phyloP scores from a whole-genome alignment of 2,113 vertebrate genomes.

The Propithecus coquereli region DNA sequence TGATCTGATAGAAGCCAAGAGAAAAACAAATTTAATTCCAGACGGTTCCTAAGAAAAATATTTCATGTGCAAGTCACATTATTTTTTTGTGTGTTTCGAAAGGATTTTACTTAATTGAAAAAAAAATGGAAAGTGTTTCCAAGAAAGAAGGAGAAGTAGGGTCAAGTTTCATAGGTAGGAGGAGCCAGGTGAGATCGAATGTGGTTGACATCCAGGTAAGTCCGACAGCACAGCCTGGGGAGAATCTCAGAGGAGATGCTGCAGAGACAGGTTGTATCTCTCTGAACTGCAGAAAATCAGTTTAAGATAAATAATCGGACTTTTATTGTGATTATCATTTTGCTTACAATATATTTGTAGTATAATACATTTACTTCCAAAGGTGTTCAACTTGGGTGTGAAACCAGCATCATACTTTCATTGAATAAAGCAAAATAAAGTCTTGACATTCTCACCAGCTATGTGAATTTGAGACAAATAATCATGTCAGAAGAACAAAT shows the following conservation, averaged over 20 bases:
- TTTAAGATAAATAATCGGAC: background rate
- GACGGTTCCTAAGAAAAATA: background rate
- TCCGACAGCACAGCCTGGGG: background rate
- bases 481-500: background rate
- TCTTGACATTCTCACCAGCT: fast-evolving
- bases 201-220: fast-evolving
- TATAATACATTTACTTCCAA: background rate
- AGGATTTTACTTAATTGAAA: background rate
- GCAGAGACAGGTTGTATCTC: no score
- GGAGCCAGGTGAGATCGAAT: background rate
- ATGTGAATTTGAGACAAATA: background rate
- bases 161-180: background rate
- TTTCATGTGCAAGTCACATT: background rate
- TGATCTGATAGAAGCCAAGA: background rate
- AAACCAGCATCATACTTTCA: background rate
- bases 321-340: background rate
- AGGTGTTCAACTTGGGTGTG: background rate
- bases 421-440: background rate
- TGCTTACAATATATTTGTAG: background rate
- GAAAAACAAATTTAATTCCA: background rate
- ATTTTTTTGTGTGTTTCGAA: background rate
- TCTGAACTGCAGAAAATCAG: background rate
- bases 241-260: background rate
- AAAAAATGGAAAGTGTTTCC: background rate
- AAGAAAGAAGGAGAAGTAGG: background rate